Conservation (phyloP, 1,140 invertebrate species). For the Drosophila oshimai region DNA sequence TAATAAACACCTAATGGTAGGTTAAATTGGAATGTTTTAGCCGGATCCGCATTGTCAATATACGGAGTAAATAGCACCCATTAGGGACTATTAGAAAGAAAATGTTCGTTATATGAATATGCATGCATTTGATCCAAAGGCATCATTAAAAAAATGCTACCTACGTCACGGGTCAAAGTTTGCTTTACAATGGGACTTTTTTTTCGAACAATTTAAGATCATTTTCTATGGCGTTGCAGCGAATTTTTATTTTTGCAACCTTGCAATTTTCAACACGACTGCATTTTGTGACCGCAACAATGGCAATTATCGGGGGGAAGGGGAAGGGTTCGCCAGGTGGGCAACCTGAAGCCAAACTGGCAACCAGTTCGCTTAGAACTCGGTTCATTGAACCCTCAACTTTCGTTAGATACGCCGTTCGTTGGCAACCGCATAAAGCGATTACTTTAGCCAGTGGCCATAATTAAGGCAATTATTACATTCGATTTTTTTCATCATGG, state of each 20-base stretch:
- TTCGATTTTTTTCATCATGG: slow-evolving; percentile 18
- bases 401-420: slow-evolving; percentile 39
- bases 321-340: slow-evolving; percentile 7
- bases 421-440: slow-evolving; percentile 9
- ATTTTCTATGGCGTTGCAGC: slow-evolving; percentile 10
- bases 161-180: slow-evolving; percentile 40
- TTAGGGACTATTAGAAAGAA: slow-evolving; percentile 20
- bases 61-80: slow-evolving; percentile 36
- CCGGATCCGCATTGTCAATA: slow-evolving; percentile 4
- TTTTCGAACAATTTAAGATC: neutral
- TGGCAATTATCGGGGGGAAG: slow-evolving; percentile 32
- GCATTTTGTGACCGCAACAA: slow-evolving; percentile 67
- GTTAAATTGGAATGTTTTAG: slow-evolving; percentile 5
- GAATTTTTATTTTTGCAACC: slow-evolving; percentile 47
- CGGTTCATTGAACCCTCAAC: slow-evolving; percentile 26
- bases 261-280: slow-evolving; percentile 73
- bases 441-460: slow-evolving; percentile 10
- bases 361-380: slow-evolving; percentile 29
- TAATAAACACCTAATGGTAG: slow-evolving; percentile 11
- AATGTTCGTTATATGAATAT: slow-evolving; percentile 20
- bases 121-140: slow-evolving; percentile 2
- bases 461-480: slow-evolving; percentile 31
- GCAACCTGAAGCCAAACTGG: slow-evolving; percentile 30
- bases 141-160: neutral
- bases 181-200: neutral